A percentile compares a stretch with the other conserved stretches of the same genome.
phyloP scores from a whole-genome alignment of 2,113 vertebrate genomes.

The mouse (Mus musculus) region GRCm39 chr1:158281001-158281500 shows the following conservation, averaged over 20 bases:
- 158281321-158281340: slow-evolving; percentile 51
- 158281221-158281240: too few species aligned
- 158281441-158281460: slow-evolving; percentile 27
- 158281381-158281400: not conserved
- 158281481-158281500: not conserved
- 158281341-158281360: slow-evolving; percentile 33
- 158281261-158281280: not conserved
- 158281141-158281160: too few species aligned
- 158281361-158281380: slow-evolving; percentile 38
- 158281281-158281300: slow-evolving; percentile 19
- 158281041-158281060: accelerated
- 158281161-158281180: too few species aligned
- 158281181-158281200: too few species aligned
- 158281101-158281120: accelerated
- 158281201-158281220: too few species aligned
- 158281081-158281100: accelerated
- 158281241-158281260: not conserved
- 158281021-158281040: not conserved
- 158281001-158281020: not conserved
- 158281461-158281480: slow-evolving; percentile 52
- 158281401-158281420: slow-evolving; percentile 18
- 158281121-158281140: too few species aligned
- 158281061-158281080: too few species aligned
- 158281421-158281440: not conserved
- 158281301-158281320: slow-evolving; percentile 18